Conservation (phyloP, 2,113 vertebrate species). For the Clarias macrocephalus region DNA sequence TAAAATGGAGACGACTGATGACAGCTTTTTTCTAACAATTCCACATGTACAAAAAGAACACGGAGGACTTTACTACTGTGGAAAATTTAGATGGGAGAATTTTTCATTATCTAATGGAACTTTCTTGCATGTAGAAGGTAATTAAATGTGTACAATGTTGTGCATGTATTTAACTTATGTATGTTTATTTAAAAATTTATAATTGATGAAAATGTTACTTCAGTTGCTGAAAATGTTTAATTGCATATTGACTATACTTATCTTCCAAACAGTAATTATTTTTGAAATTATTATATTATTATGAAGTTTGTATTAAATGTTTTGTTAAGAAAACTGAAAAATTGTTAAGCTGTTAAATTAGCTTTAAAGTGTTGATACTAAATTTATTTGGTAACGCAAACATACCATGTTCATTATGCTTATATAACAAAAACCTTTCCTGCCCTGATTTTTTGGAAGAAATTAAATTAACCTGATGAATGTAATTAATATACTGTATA, state of each 20-base stretch:
- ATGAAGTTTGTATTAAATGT: not conserved
- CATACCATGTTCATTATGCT: not conserved
- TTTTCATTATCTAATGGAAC: not conserved
- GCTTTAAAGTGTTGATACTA: not conserved
- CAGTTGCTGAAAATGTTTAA: not conserved
- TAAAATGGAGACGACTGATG: not conserved
- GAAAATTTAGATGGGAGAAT: not conserved
- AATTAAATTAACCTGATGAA: not conserved
- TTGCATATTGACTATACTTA: not conserved
- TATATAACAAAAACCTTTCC: not conserved
- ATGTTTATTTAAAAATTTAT: not conserved
- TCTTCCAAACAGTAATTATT: not conserved
- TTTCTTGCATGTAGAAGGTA: not conserved
- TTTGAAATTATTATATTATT: not conserved
- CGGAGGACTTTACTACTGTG: constrained; percentile 25
- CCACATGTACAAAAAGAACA: not conserved
- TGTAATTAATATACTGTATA: not conserved
- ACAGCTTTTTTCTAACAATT: not conserved
- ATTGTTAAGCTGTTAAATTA: too few species aligned
- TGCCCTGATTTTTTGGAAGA: not conserved
- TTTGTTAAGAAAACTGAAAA: not conserved
- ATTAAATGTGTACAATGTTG: not conserved
- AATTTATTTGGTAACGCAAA: not conserved
- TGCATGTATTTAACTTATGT: not conserved
- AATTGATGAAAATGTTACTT: not conserved